Base-by-base conservation (phyloP, 2,113 vertebrate species). In the Corythornis cristatus region DNA sequence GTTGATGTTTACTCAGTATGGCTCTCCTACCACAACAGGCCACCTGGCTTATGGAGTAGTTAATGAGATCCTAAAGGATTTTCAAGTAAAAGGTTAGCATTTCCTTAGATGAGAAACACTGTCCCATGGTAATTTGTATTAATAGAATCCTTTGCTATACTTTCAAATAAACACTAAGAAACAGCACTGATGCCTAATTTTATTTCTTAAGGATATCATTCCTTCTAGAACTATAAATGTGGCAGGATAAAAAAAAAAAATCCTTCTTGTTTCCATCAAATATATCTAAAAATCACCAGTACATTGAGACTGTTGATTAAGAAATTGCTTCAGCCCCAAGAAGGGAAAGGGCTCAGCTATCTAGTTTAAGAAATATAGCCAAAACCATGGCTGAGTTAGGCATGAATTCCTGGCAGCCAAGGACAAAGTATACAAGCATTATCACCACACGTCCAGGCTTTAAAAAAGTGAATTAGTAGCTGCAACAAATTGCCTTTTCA, bases 11-110 rank as follows among this genome's bases (percentile, higher is more conserved):
- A 91, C 48, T 71, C 54, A 89, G 70, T 88, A 86, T 2, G 26
- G n/a, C 48, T 96, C 28, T 84, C 42, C 67, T 54, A 68, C 54
- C 31, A 33, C 35, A 67, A 22, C 2, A 73, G 60, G 71, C 74
- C 93, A 85, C 83, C 81, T 60, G 84, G 42, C 48, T 65, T 3
- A 37, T 37, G 2, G 61, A 88, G 43, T 61, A 83, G 42, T 68
- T 95, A 93, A 94, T 88, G 92, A 95, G 78, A 88, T 94, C 86
- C 88, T 92, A 58, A 82, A 96, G 86, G 91, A 91, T 89, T 96
- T 97, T 89, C 65, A 96, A 86, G 93, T 83, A 86, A 91, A 96
- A 93, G 42, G 9, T 86, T 89, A 88, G 91, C 45, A 53, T 93
- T 73, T 81, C 91, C 86, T 94, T 84, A 66, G 90, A 66, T 72